A percentile compares a stretch with the other conserved stretches of the same genome.
These are phyloP conservation scores for Drosophila mayri DNA, from an alignment of 1,140 invertebrate genomes.

Conservation along the genomic window DNA sequence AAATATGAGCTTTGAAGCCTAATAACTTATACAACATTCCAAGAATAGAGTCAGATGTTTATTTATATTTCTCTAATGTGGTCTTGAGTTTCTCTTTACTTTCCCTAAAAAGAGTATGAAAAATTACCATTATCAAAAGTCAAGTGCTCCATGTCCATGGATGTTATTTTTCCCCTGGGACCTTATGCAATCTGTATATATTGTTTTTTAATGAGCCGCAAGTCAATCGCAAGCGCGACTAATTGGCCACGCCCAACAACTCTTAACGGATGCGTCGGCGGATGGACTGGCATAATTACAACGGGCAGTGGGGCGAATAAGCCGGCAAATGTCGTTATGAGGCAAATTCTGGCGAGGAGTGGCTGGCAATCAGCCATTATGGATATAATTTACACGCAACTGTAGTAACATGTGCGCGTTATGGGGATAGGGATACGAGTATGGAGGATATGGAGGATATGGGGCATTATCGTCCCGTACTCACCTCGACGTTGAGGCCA, in stretches of 20 bases:
- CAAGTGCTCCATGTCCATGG: slow-evolving; percentile 4
- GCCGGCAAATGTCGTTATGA: slow-evolving; percentile 56
- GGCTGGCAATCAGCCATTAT: slow-evolving; percentile 76
- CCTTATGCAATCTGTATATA: slow-evolving; percentile 76
- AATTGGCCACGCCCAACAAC: slow-evolving; percentile 69
- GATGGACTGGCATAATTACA: slow-evolving; percentile 69
- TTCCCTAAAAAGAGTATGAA: background rate
- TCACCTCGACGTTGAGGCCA: slow-evolving; percentile 90
- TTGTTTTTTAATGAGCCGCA: slow-evolving; percentile 84
- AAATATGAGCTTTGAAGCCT: background rate
- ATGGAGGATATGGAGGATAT: background rate
- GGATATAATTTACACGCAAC: slow-evolving; percentile 80
- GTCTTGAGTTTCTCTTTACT: background rate
- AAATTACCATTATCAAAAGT: background rate
- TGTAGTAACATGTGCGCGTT: slow-evolving; percentile 73
- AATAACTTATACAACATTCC: background rate
- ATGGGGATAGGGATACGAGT: slow-evolving; percentile 40
- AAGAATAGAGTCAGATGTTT: too few relatives aligned
- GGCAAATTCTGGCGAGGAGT: slow-evolving; percentile 20
- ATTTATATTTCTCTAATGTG: too few relatives aligned
- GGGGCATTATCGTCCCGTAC: slow-evolving; percentile 76
- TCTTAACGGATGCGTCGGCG: slow-evolving; percentile 44
- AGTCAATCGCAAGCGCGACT: slow-evolving; percentile 77
- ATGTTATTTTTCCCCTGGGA: slow-evolving; percentile 23
- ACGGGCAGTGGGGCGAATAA: slow-evolving; percentile 54